Percentiles rank a stretch among this genome's conserved stretches.
phyloP scores from a whole-genome alignment of 1,140 invertebrate species.

The Dolichoris vasculosae region DNA sequence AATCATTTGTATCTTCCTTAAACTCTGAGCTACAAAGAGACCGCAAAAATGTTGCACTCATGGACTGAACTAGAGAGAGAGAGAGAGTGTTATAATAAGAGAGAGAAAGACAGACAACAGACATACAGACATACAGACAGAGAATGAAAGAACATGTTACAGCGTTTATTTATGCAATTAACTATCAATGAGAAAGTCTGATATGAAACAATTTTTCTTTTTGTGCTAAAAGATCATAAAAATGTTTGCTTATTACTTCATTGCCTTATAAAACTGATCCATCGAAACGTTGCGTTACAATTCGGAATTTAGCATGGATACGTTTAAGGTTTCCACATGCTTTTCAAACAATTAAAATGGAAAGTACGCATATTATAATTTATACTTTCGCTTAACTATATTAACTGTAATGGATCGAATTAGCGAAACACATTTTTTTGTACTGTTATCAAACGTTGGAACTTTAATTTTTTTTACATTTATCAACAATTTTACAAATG shows the following conservation, averaged over 20 bases:
- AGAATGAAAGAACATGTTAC: not conserved
- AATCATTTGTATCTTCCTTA: not conserved
- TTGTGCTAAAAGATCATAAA: not conserved
- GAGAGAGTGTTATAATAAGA: too few relatives aligned
- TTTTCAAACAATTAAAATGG: not conserved
- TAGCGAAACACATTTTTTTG: too few relatives aligned
- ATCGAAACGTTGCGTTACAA: not conserved
- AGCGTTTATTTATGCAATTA: conserved; percentile 17
- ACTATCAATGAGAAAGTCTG: conserved; percentile 35
- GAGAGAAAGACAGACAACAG: not conserved
- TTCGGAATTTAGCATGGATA: too few relatives aligned
- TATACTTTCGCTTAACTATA: not conserved
- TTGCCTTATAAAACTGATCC: not conserved
- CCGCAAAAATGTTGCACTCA: not conserved
- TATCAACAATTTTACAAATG: too few relatives aligned
- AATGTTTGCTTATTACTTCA: not conserved
- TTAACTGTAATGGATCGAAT: not conserved
- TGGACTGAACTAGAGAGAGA: too few relatives aligned
- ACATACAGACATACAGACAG: conserved; percentile 10
- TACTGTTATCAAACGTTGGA: too few relatives aligned
- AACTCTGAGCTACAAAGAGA: not conserved
- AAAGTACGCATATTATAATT: not conserved
- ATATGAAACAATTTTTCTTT: not conserved
- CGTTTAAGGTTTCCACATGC: too few relatives aligned
- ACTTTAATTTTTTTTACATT: not conserved